phyloP scores from a whole-genome alignment of 2,113 vertebrate species.

The Oreotrochilus melanogaster region DNA sequence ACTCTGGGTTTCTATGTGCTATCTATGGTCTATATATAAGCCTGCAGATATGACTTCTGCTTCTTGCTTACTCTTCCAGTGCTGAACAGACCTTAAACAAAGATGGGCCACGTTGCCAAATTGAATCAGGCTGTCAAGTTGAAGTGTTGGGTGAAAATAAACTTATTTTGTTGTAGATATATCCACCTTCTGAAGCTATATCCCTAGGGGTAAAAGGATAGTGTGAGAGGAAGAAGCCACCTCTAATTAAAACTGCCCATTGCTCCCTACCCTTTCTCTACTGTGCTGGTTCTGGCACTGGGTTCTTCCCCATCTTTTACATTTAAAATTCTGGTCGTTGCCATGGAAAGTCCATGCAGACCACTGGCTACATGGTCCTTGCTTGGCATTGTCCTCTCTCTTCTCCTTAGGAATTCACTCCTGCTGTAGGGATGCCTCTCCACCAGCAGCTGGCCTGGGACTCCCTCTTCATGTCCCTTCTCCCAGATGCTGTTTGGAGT shows the following conservation, averaged over 20 bases:
- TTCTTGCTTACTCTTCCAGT: not conserved
- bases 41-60: not conserved
- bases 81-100: not conserved
- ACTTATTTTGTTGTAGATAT: not conserved
- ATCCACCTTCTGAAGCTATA: not conserved
- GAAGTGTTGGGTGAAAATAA: not conserved
- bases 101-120: not conserved
- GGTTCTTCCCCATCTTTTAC: not conserved
- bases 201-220: not conserved
- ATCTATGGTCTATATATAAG: accelerated
- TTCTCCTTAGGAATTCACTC: not conserved
- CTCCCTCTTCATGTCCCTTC: not conserved
- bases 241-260: not conserved
- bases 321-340: not conserved
- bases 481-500: not conserved
- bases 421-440: not conserved
- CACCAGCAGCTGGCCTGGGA: not conserved
- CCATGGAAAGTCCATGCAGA: not conserved
- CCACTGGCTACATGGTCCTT: not conserved
- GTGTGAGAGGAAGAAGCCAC: not conserved
- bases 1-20: not conserved
- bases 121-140: not conserved
- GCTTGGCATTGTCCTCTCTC: not conserved
- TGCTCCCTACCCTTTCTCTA: not conserved
- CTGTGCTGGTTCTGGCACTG: not conserved